A percentile compares a stretch with the other conserved stretches of the same genome.
These are phyloP conservation scores for Romanogobio albipinnatus DNA, from an alignment of 2,113 vertebrate species.

Conservation along the genomic window DNA sequence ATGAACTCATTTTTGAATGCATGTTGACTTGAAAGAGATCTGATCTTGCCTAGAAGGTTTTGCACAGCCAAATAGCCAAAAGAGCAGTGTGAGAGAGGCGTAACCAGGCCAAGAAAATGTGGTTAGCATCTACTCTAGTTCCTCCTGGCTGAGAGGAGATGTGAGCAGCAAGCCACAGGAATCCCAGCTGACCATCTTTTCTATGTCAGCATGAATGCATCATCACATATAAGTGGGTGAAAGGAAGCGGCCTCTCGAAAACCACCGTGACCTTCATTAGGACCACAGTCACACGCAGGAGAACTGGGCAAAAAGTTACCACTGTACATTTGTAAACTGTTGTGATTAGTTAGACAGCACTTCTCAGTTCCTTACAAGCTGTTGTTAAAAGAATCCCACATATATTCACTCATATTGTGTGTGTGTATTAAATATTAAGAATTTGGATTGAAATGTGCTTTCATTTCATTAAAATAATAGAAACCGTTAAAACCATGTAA, in stretches of 20 bases:
- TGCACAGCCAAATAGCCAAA: constrained; percentile 61
- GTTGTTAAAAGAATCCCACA: background rate
- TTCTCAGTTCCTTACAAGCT: background rate
- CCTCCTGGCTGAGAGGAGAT: constrained; percentile 58
- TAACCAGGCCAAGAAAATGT: constrained; percentile 65
- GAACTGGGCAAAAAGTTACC: constrained; percentile 5
- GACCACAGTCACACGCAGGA: constrained; percentile 33
- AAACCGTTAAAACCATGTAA: background rate
- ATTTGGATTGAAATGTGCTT: background rate
- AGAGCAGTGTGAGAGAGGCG: constrained; percentile 59
- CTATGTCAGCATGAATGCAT: constrained; percentile 68
- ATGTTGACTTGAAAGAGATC: constrained; percentile 7
- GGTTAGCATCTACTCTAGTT: constrained; percentile 62
- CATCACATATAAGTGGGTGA: constrained; percentile 49
- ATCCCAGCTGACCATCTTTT: constrained; percentile 65
- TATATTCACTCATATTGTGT: no score
- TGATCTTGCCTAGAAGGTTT: constrained; percentile 51
- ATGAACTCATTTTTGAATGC: background rate
- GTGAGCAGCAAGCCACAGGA: constrained; percentile 63
- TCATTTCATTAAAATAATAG: background rate
- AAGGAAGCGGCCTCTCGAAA: constrained; percentile 38
- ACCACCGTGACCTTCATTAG: constrained; percentile 42
- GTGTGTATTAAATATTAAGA: background rate
- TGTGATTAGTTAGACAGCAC: background rate
- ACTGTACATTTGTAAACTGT: background rate